Base-by-base conservation (phyloP, 2,888 invertebrate genomes). In the Folsomia candida region DNA sequence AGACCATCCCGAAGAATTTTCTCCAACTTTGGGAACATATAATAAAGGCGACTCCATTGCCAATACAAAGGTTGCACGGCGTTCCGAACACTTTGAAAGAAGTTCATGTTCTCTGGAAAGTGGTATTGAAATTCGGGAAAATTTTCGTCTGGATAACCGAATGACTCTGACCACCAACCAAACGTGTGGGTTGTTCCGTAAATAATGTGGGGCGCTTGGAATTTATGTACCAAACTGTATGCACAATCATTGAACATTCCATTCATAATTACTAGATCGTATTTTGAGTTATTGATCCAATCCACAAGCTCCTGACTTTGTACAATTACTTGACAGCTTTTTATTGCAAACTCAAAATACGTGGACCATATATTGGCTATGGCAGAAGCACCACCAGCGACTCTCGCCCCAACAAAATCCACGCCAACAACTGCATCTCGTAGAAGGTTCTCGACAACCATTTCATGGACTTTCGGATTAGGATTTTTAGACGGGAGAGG, bases 161-260 rank as follows among this genome's bases (percentile, higher is more conserved):
- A 65, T 0, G 70, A 26, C 28, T 78, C 78, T 14, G 70, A 28
- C 11, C 27, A 62, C 75, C 73, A 76, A 11, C 47, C 58, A 22
- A 76, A 73, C 1, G 71, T 67, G 51, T 64, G 63, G n/a, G 66
- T 67, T 1, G 76, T 76, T 20, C 71, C 73, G 64, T 69, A 78
- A 51, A 75, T 28, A 1, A 76, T 74, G 6, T 57, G 51, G 27
- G 75, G 75, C 0, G 78, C 75, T 11, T 70, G 72, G 26, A 68
- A 72, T 3, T 64, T 58, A 20, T 73, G 63, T 1, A 73, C 75
- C 25, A 78, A 61, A 11, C 74, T 76, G 14, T 71, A 71, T 0
- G 70, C 76, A 65, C 78, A 78, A 20, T 78, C 78, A 28, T 78
- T 78, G 25, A 78, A 70, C 2, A 78, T 29, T 0, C 51, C 72